Evolutionary conservation across 2,888 invertebrate species (phyloP).

Genomic region (Catocala fraxini): DNA sequence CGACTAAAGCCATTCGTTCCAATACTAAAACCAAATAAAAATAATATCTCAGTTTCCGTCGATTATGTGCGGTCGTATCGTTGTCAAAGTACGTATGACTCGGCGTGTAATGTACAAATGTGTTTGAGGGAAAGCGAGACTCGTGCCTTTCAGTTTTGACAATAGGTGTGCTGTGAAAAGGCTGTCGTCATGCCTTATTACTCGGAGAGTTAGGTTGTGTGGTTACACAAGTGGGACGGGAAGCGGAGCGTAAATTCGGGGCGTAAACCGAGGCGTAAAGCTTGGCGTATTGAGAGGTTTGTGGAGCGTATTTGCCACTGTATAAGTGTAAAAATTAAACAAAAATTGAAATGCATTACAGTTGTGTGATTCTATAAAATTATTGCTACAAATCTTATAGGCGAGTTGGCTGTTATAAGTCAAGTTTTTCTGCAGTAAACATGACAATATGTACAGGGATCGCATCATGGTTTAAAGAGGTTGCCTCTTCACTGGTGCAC

Average conservation of each 20-base stretch:
- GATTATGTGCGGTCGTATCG: slow-evolving; percentile 4
- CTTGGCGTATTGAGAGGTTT: no score
- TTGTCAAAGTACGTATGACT: neutral
- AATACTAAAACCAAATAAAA: neutral
- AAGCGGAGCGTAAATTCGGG: neutral
- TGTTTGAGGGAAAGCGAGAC: slow-evolving; percentile 40
- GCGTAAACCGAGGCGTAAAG: no score
- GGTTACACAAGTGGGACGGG: neutral
- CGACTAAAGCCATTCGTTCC: neutral
- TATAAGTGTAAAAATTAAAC: no score
- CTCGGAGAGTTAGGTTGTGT: neutral
- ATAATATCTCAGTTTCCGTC: neutral
- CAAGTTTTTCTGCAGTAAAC: no score
- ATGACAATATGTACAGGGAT: no score
- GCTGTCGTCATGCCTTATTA: slow-evolving; percentile 29
- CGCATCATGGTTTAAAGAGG: no score
- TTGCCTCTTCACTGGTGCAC: no score
- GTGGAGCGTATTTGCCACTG: no score
- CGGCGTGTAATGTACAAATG: slow-evolving; percentile 30
- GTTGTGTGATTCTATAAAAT: no score
- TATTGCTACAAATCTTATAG: no score
- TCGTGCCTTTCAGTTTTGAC: slow-evolving; percentile 31
- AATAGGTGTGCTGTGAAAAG: slow-evolving; percentile 31
- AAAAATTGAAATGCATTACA: no score
- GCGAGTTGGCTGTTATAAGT: no score